phyloP scores from a whole-genome alignment of 2,888 invertebrate species.

The Sesia bembeciformis region DNA sequence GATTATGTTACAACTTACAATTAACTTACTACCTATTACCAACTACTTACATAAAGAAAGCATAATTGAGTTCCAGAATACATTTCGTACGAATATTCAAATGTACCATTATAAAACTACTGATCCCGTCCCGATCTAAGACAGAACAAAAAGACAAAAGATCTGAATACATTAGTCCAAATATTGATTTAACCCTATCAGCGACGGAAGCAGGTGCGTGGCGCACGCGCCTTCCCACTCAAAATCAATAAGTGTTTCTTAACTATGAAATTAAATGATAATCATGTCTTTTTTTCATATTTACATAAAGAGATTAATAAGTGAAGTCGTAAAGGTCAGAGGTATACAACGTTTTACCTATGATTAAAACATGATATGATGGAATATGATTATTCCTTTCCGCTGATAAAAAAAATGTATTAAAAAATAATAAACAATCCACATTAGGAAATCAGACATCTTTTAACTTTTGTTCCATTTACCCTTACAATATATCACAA shows the following conservation, averaged over 20 bases:
- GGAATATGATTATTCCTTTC: no score
- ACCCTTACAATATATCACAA: no score
- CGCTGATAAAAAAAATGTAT: no score
- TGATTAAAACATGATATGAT: neutral
- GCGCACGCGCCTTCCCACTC: slow-evolving; percentile 50
- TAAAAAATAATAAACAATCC: no score
- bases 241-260: slow-evolving; percentile 63
- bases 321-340: slow-evolving; percentile 42
- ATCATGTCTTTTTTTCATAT: slow-evolving; percentile 66
- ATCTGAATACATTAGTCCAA: slow-evolving; percentile 64
- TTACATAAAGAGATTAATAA: slow-evolving; percentile 61
- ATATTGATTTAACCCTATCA: slow-evolving; percentile 74
- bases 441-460: no score
- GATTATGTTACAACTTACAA: no score
- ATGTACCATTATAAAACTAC: no score
- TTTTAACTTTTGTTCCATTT: no score
- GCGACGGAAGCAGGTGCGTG: slow-evolving; percentile 67
- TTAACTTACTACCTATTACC: no score
- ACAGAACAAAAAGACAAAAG: slow-evolving; percentile 47
- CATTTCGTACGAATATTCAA: no score
- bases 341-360: slow-evolving; percentile 26
- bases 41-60: no score
- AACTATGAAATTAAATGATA: slow-evolving; percentile 75
- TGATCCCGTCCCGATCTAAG: slow-evolving; percentile 10
- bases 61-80: no score